Evolutionary conservation across 1,140 invertebrate species (phyloP).

Genomic region (Ooceraea biroi): DNA sequence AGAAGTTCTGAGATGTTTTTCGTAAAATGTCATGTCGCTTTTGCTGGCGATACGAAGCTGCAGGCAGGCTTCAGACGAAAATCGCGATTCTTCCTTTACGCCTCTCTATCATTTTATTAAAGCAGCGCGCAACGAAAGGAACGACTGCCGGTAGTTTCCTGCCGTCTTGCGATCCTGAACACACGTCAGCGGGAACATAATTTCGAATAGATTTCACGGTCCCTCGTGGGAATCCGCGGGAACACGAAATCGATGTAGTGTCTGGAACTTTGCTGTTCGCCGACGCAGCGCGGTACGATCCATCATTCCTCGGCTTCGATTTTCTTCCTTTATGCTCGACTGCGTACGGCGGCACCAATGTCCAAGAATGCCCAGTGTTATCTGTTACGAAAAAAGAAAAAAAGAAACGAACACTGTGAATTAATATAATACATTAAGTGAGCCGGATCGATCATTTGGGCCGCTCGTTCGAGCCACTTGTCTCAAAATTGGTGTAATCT

Average conservation of each 20-base stretch:
- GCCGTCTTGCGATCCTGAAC: slow-evolving; percentile 11
- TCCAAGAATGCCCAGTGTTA: neutral
- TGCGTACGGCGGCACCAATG: slow-evolving; percentile 12
- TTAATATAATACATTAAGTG: slow-evolving; percentile 11
- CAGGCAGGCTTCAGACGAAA: no score
- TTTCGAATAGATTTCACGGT: slow-evolving; percentile 55
- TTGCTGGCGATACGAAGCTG: no score
- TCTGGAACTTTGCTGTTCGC: neutral
- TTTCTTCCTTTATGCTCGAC: slow-evolving; percentile 31
- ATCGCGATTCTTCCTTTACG: no score
- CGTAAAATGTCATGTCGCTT: no score
- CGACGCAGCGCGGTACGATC: slow-evolving; percentile 14
- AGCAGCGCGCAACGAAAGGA: no score
- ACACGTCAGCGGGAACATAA: neutral
- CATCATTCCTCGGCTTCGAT: slow-evolving; percentile 26
- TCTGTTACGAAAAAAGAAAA: neutral
- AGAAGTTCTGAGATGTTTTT: no score
- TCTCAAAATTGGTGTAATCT: neutral
- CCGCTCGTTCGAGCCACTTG: neutral
- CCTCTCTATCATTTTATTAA: no score
- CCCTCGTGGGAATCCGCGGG: slow-evolving; percentile 28
- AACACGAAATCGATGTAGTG: neutral
- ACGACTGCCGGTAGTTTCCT: neutral
- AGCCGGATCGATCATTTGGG: slow-evolving; percentile 20
- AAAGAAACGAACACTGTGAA: neutral